Conservation (phyloP, 2,888 invertebrate genomes). For the Cataglyphis cursor region DNA sequence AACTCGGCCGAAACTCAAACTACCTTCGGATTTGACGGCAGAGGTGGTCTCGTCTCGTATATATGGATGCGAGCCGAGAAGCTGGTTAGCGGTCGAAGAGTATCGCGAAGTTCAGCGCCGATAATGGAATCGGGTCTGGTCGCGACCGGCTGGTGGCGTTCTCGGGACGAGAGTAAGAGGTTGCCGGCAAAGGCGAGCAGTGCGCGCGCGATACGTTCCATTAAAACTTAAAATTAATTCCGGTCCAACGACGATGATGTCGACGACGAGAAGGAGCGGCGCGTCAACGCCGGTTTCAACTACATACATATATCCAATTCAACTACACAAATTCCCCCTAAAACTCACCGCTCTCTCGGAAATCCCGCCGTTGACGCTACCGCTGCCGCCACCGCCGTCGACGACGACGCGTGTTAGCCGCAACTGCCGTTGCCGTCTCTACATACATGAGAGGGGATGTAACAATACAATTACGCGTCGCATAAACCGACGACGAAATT, state of each 20-base stretch:
- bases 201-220: conserved; percentile 75
- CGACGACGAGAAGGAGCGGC: conserved; percentile 39
- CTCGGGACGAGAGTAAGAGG: conserved; percentile 68
- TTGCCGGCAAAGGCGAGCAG: conserved; percentile 74
- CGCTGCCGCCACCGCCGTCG: conserved; percentile 50
- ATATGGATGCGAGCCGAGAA: conserved; percentile 54
- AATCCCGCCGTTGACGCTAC: conserved; percentile 40
- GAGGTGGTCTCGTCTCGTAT: conserved; percentile 36
- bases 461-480: conserved; percentile 85
- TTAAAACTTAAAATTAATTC: conserved; percentile 84
- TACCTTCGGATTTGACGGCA: conserved; percentile 67
- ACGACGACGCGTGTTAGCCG: conserved; percentile 51
- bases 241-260: conserved; percentile 60
- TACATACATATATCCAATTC: conserved; percentile 77
- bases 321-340: conserved; percentile 83
- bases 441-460: conserved; percentile 78
- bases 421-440: conserved; percentile 65
- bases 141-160: conserved; percentile 61
- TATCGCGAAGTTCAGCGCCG: conserved; percentile 77
- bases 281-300: conserved; percentile 77
- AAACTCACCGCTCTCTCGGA: conserved; percentile 73
- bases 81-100: conserved; percentile 64
- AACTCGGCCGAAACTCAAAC: conserved; percentile 74
- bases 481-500: conserved; percentile 84
- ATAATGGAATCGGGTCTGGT: conserved; percentile 79